Evolutionary conservation across 2,113 vertebrate genomes (phyloP).

Genomic region (Xenopus tropicalis): UCB_Xtro_10.0 CM004445.2:129539001-129539500

Average conservation of each 20-base stretch:
- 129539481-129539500: background rate
- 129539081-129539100: slow-evolving; percentile 36
- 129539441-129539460: background rate
- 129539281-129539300: background rate
- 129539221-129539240: slow-evolving; percentile 36
- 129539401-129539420: background rate
- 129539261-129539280: background rate
- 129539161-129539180: slow-evolving; percentile 12
- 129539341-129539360: background rate
- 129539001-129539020: background rate
- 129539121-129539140: background rate
- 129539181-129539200: slow-evolving; percentile 10
- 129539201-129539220: slow-evolving; percentile 34
- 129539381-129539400: background rate
- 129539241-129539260: background rate
- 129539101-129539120: background rate
- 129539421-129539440: background rate
- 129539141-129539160: slow-evolving; percentile 5
- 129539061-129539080: slow-evolving; percentile 27
- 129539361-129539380: slow-evolving; percentile 36
- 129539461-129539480: background rate
- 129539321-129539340: background rate
- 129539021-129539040: slow-evolving; percentile 10
- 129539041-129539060: slow-evolving; percentile 15
- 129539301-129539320: background rate